Base-by-base conservation (phyloP, 2,797 vertebrate species). In the Mionectes olivaceus region DNA sequence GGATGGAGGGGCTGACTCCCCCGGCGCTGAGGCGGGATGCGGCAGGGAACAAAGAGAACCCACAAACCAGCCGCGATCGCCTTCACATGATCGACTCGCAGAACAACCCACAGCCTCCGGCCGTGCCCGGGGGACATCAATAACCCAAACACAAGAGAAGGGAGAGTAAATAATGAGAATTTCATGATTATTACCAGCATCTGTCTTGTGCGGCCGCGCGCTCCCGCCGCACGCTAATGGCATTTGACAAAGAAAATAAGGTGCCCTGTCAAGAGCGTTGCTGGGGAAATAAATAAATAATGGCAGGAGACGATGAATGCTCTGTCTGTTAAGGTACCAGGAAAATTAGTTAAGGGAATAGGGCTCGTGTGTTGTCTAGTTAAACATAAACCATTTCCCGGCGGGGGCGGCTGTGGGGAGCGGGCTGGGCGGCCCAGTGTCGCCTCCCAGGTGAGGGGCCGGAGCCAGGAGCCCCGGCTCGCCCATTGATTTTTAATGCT, bases 201-300 rank as follows among this genome's bases (percentile, higher is more conserved):
- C 92, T 65, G 95, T 95, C 96, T 96, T 92, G 75, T 12, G 30
- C 43, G 7, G 87, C 67, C 28, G 2, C 8, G 2, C 4, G 18
- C 90, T 94, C 80, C 80, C 4, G 13, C 94, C 10, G 67, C 37
- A 76, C 23, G 74, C 94, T 97, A 94, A 97, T 96, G 95, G 96
- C 95, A 88, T 92, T 95, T 95, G 95, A 96, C 96, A 95, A 94
- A 90, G 79, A 82, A 91, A 96, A 96, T 94, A 80, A 97, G 96
- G 95, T 91, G 90, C 87, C 86, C 75, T 89, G 94, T 95, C 93
- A 80, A 55, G 68, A 91, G 64, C 19, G 15, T 64, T 89, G 94
- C 70, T 2, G 1, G 77, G 86, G 81, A 97, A 95, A 97, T 86
- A 96, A 95, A 97, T 90, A 97, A 95, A 95, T 94, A 96, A 94